A percentile compares a stretch with the other conserved stretches of the same genome.
Evolutionary conservation across 23 tunicate genomes (phyloP).

Genomic region (Halocynthia roretzi): DNA sequence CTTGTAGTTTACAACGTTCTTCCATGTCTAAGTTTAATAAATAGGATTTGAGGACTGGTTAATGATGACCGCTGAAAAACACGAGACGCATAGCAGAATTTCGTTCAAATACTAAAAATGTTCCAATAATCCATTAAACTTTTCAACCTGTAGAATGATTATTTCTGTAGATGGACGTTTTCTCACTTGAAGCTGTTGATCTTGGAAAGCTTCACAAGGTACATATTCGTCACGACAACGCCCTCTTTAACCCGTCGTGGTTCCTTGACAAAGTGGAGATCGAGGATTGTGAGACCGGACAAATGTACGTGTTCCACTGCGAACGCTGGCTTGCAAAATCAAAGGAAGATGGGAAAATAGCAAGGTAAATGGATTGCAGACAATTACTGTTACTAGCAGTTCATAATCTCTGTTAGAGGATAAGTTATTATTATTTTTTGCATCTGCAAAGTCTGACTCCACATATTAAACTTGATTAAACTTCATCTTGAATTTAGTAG

Average conservation of each 20-base stretch:
- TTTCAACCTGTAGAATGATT: background rate
- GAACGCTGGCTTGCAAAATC: conserved; percentile 92
- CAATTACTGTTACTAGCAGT: background rate
- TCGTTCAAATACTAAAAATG: too few species aligned
- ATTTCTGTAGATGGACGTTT: conserved; percentile 67
- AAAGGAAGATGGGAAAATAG: conserved; percentile 86
- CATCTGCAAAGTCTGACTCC: background rate
- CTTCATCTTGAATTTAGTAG: too few species aligned
- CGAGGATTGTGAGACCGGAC: conserved; percentile 64
- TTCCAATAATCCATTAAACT: too few species aligned
- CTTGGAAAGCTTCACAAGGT: conserved; percentile 90
- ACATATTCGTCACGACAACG: conserved; percentile 92
- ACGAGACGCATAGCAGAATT: too few species aligned
- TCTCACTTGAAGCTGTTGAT: conserved; percentile 88
- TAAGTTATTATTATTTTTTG: background rate
- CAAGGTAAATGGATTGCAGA: conserved; percentile 43
- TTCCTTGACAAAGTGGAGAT: conserved; percentile 73
- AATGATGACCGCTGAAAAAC: too few species aligned
- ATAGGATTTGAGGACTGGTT: too few species aligned
- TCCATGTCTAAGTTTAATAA: too few species aligned
- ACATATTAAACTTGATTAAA: background rate
- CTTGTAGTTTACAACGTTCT: too few species aligned
- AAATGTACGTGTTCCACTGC: conserved; percentile 77
- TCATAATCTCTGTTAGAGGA: background rate
- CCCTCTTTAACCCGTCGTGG: conserved; percentile 82